Conservation (phyloP, 2,113 vertebrate genomes). For the Fulica atra region DNA sequence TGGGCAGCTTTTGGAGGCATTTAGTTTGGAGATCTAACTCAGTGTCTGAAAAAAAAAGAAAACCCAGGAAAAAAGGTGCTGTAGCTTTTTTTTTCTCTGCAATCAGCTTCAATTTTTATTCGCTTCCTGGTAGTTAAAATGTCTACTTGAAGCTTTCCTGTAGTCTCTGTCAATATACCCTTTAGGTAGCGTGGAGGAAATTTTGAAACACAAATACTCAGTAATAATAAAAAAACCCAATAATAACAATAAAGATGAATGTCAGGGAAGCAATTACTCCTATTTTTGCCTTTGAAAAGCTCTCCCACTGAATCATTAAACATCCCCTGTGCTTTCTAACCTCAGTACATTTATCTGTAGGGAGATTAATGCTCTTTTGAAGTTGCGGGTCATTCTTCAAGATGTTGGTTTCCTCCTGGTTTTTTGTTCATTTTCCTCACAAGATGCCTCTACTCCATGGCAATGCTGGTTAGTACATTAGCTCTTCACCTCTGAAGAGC, state of each 20-base stretch:
- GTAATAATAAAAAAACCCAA: background rate
- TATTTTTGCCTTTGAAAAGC: background rate
- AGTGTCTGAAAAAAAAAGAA: background rate
- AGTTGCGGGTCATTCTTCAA: conserved; percentile 1
- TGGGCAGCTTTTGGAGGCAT: background rate
- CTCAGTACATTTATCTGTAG: background rate
- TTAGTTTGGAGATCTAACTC: background rate
- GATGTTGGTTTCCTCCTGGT: background rate
- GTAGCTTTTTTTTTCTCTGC: background rate
- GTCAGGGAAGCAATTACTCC: background rate
- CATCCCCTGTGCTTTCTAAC: background rate
- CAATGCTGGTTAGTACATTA: background rate
- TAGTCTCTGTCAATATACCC: background rate
- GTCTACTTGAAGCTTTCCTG: background rate
- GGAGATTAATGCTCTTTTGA: background rate
- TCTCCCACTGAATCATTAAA: background rate
- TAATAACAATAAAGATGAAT: background rate
- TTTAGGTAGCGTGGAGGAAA: background rate
- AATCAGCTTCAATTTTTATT: background rate
- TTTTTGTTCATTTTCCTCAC: background rate
- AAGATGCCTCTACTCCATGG: background rate
- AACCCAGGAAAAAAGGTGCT: background rate
- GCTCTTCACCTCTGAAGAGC: background rate
- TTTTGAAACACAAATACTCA: background rate
- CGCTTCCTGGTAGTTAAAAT: background rate